Percentiles rank a stretch among this genome's conserved stretches.
phyloP scores from a whole-genome alignment of 2,888 invertebrate species.

The Ferrisia virgata region DNA sequence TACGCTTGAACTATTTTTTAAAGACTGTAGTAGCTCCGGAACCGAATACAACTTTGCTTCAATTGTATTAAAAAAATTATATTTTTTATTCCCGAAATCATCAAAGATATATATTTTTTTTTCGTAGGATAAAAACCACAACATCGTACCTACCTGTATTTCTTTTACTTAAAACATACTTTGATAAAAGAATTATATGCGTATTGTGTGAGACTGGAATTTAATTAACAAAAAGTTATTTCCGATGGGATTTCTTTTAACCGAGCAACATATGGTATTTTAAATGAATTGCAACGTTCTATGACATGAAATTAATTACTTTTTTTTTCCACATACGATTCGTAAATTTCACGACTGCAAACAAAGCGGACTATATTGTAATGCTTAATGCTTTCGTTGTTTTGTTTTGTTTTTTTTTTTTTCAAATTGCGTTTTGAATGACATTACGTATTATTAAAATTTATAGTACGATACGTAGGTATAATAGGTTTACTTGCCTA shows the following conservation, averaged over 20 bases:
- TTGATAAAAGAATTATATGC: background rate
- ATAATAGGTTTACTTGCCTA: background rate
- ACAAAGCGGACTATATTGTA: background rate
- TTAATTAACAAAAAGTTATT: background rate
- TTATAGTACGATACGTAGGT: background rate
- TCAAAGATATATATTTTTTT: no score
- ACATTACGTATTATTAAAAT: background rate
- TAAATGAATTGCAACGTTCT: background rate
- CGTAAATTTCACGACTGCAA: background rate
- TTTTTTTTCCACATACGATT: background rate
- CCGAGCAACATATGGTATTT: background rate
- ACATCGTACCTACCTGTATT: background rate
- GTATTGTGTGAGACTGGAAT: background rate
- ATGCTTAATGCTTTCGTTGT: background rate
- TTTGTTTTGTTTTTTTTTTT: background rate
- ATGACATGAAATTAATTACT: background rate
- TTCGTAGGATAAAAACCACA: no score
- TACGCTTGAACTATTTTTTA: background rate
- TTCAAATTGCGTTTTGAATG: background rate
- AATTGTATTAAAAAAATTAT: background rate
- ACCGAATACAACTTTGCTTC: background rate
- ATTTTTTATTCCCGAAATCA: no score
- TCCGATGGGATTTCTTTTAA: background rate
- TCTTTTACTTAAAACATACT: background rate
- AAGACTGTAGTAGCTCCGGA: background rate